These are phyloP conservation scores for Pterostichus madidus DNA, from an alignment of 2,888 invertebrate species.

Conservation along the genomic window DNA sequence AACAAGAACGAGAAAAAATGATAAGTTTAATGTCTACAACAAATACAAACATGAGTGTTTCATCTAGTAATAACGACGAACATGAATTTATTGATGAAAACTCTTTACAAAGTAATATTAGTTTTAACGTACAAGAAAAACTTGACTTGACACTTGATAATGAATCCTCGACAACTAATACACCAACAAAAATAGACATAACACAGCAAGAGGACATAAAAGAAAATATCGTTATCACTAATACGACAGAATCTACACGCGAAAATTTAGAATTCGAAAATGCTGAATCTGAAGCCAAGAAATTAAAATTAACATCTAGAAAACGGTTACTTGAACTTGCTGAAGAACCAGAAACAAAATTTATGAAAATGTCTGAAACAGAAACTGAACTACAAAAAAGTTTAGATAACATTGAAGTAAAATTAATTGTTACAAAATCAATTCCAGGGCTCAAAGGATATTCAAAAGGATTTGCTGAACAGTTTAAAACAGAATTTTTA, in stretches of 20 bases:
- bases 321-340: conserved; percentile 15
- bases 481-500: conserved; percentile 57
- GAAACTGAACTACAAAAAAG: conserved; percentile 34
- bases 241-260: not conserved
- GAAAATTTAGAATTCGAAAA: not conserved
- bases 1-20: conserved; percentile 68
- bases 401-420: conserved; percentile 65
- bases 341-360: conserved; percentile 22
- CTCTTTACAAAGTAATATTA: conserved; percentile 24
- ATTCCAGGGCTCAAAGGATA: conserved; percentile 66
- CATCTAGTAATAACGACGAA: conserved; percentile 44
- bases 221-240: not conserved
- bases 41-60: conserved; percentile 4
- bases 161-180: not conserved
- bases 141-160: too few species aligned
- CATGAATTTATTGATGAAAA: conserved; percentile 23
- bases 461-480: conserved; percentile 66
- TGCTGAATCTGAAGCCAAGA: not conserved
- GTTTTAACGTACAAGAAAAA: not conserved
- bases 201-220: not conserved
- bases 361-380: conserved; percentile 16
- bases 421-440: conserved; percentile 60
- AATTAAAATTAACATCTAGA: not conserved
- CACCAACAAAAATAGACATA: conserved; percentile 1
- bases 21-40: conserved; percentile 45